Evolutionary conservation across 2,888 invertebrate species (phyloP).

Genomic region (Ctena decussata): DNA sequence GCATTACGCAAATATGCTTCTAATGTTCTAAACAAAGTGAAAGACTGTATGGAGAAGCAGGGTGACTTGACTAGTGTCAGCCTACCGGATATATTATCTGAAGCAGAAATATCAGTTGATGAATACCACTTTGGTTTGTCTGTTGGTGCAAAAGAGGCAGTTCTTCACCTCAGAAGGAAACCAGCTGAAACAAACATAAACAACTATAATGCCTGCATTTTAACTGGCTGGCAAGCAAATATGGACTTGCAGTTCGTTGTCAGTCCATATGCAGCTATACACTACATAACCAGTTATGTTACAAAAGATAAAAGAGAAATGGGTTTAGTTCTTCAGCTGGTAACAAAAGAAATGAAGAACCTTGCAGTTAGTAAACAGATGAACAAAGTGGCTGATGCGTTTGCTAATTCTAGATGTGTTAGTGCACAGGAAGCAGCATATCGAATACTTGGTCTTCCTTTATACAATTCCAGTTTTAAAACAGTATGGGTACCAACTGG

Average conservation of each 20-base stretch:
- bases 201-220: conserved; percentile 23
- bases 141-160: neutral
- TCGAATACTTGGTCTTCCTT: conserved; percentile 26
- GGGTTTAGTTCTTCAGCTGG: conserved; percentile 20
- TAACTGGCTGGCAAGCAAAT: conserved; percentile 20
- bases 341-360: conserved; percentile 12
- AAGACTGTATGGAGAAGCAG: conserved; percentile 8
- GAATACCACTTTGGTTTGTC: conserved; percentile 13
- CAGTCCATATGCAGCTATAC: conserved; percentile 28
- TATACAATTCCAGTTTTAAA: conserved; percentile 24
- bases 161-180: conserved; percentile 2
- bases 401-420: conserved; percentile 17
- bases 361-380: conserved; percentile 17
- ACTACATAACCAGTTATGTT: conserved; percentile 24
- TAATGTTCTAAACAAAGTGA: conserved; percentile 1
- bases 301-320: conserved; percentile 42
- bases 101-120: conserved; percentile 3
- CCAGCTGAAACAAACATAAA: conserved; percentile 18
- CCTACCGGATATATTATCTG: conserved; percentile 1
- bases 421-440: conserved; percentile 38
- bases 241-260: neutral
- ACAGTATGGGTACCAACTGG: conserved; percentile 37
- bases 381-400: conserved; percentile 29
- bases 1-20: neutral
- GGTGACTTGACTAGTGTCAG: neutral